Percentiles rank a stretch among this genome's conserved stretches.
Evolutionary conservation across 1,140 invertebrate genomes (phyloP).

Genomic region (Drosophila guanche): DNA sequence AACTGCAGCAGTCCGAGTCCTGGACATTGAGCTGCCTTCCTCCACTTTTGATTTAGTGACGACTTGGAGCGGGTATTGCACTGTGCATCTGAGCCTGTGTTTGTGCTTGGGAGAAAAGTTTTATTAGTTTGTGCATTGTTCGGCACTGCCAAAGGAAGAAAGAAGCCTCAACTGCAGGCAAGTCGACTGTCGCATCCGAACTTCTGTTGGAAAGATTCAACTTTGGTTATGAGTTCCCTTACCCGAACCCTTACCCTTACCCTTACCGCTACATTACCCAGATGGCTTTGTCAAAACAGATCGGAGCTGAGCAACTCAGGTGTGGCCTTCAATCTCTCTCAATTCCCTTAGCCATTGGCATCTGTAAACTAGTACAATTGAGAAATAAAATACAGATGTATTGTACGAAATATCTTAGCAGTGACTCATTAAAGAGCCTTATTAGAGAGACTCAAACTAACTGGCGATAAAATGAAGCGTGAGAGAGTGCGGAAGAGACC

Average conservation of each 20-base stretch:
- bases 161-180: too few relatives aligned
- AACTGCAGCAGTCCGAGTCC: constrained; percentile 39
- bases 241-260: too few relatives aligned
- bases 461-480: constrained; percentile 19
- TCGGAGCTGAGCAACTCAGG: constrained; percentile 6
- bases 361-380: background rate
- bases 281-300: constrained; percentile 32
- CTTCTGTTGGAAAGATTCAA: too few relatives aligned
- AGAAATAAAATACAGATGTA: constrained; percentile 35
- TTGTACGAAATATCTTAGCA: constrained; percentile 34
- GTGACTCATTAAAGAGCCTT: constrained; percentile 53
- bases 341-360: background rate
- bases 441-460: constrained; percentile 49
- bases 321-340: background rate
- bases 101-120: constrained; percentile 42
- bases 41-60: constrained; percentile 66
- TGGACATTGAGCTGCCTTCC: constrained; percentile 57
- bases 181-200: too few relatives aligned
- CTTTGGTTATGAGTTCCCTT: background rate
- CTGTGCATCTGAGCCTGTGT: constrained; percentile 3
- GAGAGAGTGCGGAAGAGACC: constrained; percentile 3
- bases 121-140: constrained; percentile 63
- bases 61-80: constrained; percentile 22
- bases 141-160: constrained; percentile 2
- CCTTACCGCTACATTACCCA: constrained; percentile 13